These are phyloP conservation scores for Ischnura elegans DNA, from an alignment of 2,888 invertebrate species.

Conservation along the genomic window DNA sequence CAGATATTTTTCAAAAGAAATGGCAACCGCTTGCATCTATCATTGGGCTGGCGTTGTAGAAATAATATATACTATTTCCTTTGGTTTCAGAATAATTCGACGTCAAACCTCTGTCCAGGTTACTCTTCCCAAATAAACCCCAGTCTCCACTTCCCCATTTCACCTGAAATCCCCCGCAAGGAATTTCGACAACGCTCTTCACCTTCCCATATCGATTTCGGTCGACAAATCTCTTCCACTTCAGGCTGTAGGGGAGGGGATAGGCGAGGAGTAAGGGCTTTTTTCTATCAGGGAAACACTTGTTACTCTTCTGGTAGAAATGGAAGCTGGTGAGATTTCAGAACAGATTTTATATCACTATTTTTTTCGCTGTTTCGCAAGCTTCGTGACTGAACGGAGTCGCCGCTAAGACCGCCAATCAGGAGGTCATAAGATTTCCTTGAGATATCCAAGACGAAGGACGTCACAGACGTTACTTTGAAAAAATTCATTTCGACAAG, in stretches of 20 bases:
- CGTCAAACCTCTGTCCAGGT: constrained; percentile 15
- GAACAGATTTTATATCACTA: neutral
- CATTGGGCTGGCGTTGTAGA: neutral
- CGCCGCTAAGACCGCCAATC: neutral
- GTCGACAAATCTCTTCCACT: constrained; percentile 22
- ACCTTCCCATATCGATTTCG: constrained; percentile 31
- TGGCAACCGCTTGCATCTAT: neutral
- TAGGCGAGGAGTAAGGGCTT: neutral
- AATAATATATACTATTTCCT: neutral
- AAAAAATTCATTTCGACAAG: no score
- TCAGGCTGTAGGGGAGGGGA: neutral
- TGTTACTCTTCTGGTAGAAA: constrained; percentile 5
- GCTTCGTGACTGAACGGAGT: neutral
- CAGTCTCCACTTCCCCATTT: neutral
- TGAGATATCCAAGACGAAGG: no score
- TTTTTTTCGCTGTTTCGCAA: neutral
- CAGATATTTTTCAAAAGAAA: neutral
- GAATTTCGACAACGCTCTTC: neutral
- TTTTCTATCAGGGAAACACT: neutral
- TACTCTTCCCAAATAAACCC: neutral
- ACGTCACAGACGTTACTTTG: no score
- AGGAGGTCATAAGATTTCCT: no score
- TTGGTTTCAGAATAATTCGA: neutral
- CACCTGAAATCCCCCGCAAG: neutral
- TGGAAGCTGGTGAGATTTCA: neutral